A percentile compares a stretch with the other conserved stretches of the same genome.
Evolutionary conservation across 2,113 vertebrate genomes (phyloP).

Genomic region (Cyprinus carpio): DNA sequence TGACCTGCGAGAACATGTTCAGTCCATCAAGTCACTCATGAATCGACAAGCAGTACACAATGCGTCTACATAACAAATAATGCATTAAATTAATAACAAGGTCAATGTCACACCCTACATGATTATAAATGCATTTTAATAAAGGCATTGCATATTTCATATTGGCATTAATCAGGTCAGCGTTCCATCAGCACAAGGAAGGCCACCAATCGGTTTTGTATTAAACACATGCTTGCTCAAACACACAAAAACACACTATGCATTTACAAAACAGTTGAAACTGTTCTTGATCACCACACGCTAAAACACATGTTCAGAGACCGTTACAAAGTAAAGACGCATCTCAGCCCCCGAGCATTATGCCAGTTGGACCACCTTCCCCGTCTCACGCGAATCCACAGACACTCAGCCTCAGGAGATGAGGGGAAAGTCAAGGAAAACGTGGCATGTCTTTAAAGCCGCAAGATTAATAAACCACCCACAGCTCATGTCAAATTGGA

Average conservation of each 20-base stretch:
- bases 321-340: slow-evolving; percentile 9
- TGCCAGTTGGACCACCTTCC: slow-evolving; percentile 9
- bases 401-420: slow-evolving; percentile 4
- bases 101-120: slow-evolving; percentile 11
- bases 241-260: slow-evolving; percentile 9
- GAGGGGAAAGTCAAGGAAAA: slow-evolving; percentile 33
- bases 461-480: slow-evolving; percentile 52
- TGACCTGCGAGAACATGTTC: background rate
- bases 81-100: slow-evolving; percentile 42
- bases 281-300: background rate
- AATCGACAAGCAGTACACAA: slow-evolving; percentile 25
- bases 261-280: background rate
- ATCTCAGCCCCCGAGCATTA: background rate
- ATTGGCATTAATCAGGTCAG: slow-evolving; percentile 14
- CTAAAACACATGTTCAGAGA: slow-evolving; percentile 4
- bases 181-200: background rate
- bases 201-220: background rate
- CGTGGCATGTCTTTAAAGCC: slow-evolving; percentile 44
- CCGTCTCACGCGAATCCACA: background rate
- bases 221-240: background rate
- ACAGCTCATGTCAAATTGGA: slow-evolving; percentile 53
- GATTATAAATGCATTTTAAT: slow-evolving; percentile 41
- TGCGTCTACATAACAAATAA: slow-evolving; percentile 25
- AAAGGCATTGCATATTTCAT: slow-evolving; percentile 32
- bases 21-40: slow-evolving; percentile 25